phyloP scores from a whole-genome alignment of 2,888 invertebrate species.

The Thysanoteuthis rhombus region DNA sequence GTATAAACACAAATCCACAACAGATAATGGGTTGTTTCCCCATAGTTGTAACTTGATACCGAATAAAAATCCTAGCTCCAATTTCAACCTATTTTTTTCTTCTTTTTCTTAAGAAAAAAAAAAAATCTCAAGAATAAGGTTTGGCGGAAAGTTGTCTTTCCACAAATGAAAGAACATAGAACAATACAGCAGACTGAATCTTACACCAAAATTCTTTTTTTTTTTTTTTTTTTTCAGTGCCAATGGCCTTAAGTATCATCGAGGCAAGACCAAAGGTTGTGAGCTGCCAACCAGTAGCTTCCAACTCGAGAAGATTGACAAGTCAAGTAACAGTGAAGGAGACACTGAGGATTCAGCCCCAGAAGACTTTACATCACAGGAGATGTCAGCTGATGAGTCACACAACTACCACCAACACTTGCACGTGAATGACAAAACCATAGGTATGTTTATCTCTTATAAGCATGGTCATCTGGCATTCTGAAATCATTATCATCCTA shows the following conservation, averaged over 20 bases:
- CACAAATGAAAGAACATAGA: not conserved
- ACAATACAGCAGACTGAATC: not conserved
- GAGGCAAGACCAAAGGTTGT: conserved; percentile 56
- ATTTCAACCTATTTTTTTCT: not conserved
- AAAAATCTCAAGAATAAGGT: not conserved
- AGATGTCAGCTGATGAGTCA: conserved; percentile 1
- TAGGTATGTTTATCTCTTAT: not conserved
- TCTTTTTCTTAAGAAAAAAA: too few species aligned
- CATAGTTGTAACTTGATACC: too few species aligned
- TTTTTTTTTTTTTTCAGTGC: conserved; percentile 47
- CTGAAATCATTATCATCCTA: not conserved
- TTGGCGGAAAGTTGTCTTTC: not conserved
- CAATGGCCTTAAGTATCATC: conserved; percentile 64
- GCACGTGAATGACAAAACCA: not conserved
- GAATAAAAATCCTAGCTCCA: not conserved
- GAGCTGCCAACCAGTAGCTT: conserved; percentile 34
- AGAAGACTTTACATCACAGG: conserved; percentile 16
- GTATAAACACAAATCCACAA: not conserved
- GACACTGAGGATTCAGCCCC: not conserved
- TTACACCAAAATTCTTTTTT: not conserved
- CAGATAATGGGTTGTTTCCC: not conserved
- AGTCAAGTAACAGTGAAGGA: conserved; percentile 16
- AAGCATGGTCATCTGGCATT: not conserved
- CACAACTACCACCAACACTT: not conserved
- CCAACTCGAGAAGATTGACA: conserved; percentile 20